A percentile compares a stretch with the other conserved stretches of the same genome.
Evolutionary conservation across 2,113 vertebrate genomes (phyloP).

Genomic region (Brevimyrus niger): DNA sequence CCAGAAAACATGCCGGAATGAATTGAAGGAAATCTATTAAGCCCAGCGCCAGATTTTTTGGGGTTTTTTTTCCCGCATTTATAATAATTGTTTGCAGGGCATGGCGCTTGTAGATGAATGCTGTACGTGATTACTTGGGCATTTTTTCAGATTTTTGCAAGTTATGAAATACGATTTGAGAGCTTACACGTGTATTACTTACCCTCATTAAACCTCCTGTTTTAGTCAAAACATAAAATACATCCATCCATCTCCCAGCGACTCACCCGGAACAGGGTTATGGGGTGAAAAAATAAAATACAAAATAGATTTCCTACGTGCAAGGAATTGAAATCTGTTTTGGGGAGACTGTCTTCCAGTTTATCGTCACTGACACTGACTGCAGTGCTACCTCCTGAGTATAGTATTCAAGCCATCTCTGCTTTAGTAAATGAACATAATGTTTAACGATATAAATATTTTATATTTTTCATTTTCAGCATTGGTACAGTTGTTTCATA

Average conservation of each 20-base stretch:
- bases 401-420: not conserved
- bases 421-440: not conserved
- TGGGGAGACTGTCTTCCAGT: not conserved
- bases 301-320: not conserved
- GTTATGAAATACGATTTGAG: constrained; percentile 5
- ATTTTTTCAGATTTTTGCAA: not conserved
- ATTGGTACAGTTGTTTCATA: not conserved
- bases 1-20: not conserved
- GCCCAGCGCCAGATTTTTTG: not conserved
- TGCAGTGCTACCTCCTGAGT: not conserved
- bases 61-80: not conserved
- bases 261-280: not conserved
- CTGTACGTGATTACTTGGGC: not conserved
- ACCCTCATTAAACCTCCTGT: not conserved
- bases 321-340: not conserved
- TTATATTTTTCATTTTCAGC: not conserved
- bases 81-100: not conserved
- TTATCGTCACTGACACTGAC: not conserved
- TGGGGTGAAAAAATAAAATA: not conserved
- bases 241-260: not conserved
- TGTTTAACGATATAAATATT: not conserved
- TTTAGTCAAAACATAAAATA: not conserved
- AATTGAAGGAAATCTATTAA: not conserved
- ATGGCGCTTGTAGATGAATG: not conserved
- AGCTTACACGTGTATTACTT: not conserved